A percentile compares a stretch with the other conserved stretches of the same genome.
phyloP scores from a whole-genome alignment of 1,140 invertebrate species.

The Rhopalosiphum maidis region DNA sequence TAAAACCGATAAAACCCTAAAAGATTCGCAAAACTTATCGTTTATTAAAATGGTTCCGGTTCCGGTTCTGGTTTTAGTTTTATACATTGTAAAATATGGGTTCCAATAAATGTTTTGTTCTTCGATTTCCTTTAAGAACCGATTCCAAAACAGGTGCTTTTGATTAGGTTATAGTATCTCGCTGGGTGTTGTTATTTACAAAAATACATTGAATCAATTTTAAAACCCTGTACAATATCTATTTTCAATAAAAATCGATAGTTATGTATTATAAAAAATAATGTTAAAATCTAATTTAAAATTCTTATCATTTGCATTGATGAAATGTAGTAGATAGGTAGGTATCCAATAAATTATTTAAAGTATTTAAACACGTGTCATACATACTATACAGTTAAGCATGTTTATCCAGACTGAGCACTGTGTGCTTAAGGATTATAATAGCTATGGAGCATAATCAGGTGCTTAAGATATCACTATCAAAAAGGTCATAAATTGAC shows the following conservation, averaged over 20 bases:
- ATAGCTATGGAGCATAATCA: not conserved
- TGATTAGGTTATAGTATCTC: too few relatives aligned
- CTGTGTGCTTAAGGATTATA: not conserved
- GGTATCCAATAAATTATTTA: not conserved
- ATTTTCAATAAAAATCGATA: not conserved
- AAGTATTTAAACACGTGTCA: not conserved
- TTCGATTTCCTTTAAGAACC: too few relatives aligned
- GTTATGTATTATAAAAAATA: not conserved
- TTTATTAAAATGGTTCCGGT: too few relatives aligned
- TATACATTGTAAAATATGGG: too few relatives aligned
- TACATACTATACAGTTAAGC: not conserved
- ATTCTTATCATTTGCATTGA: not conserved
- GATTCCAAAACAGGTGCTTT: too few relatives aligned
- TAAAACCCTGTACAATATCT: not conserved
- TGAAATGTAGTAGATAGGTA: not conserved
- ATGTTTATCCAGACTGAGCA: not conserved
- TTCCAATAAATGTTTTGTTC: too few relatives aligned
- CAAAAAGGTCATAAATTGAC: not conserved
- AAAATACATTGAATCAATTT: not conserved
- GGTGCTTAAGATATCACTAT: not conserved
- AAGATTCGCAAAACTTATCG: too few relatives aligned
- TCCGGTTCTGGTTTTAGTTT: too few relatives aligned
- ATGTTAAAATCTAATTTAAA: not conserved
- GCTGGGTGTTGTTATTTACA: not conserved
- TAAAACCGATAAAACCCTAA: too few relatives aligned